phyloP scores from a whole-genome alignment of 2,797 vertebrate genomes.

The Sebastes alutus region DNA sequence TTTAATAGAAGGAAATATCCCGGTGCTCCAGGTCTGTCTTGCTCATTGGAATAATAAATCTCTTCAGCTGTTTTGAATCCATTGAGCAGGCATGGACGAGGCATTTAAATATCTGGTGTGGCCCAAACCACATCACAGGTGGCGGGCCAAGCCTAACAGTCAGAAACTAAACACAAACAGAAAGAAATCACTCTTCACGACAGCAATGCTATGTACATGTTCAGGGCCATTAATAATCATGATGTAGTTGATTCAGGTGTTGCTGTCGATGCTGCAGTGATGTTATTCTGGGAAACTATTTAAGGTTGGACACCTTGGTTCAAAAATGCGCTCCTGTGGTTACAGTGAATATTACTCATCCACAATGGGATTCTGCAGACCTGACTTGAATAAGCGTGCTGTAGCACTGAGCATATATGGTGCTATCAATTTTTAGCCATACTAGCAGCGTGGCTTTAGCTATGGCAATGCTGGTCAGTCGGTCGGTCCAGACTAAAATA shows the following conservation, averaged over 20 bases:
- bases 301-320: not conserved
- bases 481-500: not conserved
- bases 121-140: slow-evolving; percentile 63
- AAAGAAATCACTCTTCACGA: slow-evolving; percentile 22
- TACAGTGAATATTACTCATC: slow-evolving; percentile 6
- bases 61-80: slow-evolving; percentile 48
- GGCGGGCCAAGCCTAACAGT: slow-evolving; percentile 9
- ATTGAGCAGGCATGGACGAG: slow-evolving; percentile 31
- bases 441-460: not conserved
- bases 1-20: slow-evolving; percentile 69
- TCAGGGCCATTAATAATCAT: slow-evolving; percentile 16
- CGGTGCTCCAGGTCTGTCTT: slow-evolving; percentile 55
- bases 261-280: slow-evolving; percentile 4
- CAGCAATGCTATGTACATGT: not conserved
- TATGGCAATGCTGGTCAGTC: not conserved
- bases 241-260: slow-evolving; percentile 51
- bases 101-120: slow-evolving; percentile 38
- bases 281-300: slow-evolving; percentile 40
- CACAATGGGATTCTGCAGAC: slow-evolving; percentile 7
- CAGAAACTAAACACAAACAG: slow-evolving; percentile 46
- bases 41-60: slow-evolving; percentile 64
- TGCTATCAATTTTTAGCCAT: not conserved
- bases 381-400: not conserved
- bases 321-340: slow-evolving; percentile 18
- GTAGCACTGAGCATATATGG: not conserved